Evolutionary conservation across 2,113 vertebrate species (phyloP).

Genomic region (Dipodomys spectabilis): DNA sequence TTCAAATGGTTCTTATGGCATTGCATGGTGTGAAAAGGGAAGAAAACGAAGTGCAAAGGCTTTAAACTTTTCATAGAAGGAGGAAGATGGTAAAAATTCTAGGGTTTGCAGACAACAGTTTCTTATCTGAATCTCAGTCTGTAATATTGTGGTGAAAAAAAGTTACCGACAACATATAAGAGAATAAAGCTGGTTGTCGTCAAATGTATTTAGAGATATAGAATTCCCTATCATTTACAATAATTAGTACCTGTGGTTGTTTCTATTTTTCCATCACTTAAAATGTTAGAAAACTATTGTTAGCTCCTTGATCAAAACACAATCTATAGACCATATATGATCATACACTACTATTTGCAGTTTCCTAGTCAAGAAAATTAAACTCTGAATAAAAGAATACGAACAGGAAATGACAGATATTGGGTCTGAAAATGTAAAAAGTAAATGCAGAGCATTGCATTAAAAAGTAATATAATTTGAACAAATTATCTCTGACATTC

Average conservation of each 20-base stretch:
- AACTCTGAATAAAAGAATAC: background rate
- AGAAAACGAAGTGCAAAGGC: background rate
- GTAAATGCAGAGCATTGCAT: background rate
- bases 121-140: background rate
- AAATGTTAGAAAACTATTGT: background rate
- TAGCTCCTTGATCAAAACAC: background rate
- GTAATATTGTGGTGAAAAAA: background rate
- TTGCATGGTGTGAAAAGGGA: background rate
- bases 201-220: background rate
- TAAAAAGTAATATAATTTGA: background rate
- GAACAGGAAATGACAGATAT: background rate
- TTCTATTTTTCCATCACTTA: background rate
- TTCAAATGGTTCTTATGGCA: background rate
- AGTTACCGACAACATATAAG: fast-evolving
- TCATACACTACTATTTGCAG: background rate
- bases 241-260: background rate
- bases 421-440: background rate
- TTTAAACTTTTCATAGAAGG: background rate
- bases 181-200: fast-evolving
- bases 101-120: fast-evolving
- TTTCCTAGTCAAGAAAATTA: background rate
- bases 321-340: fast-evolving
- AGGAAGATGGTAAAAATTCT: background rate
- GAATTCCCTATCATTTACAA: background rate
- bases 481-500: background rate